Evolutionary conservation across 1,140 invertebrate genomes (phyloP).

Genomic region (Dinothrombium tinctorium): DNA sequence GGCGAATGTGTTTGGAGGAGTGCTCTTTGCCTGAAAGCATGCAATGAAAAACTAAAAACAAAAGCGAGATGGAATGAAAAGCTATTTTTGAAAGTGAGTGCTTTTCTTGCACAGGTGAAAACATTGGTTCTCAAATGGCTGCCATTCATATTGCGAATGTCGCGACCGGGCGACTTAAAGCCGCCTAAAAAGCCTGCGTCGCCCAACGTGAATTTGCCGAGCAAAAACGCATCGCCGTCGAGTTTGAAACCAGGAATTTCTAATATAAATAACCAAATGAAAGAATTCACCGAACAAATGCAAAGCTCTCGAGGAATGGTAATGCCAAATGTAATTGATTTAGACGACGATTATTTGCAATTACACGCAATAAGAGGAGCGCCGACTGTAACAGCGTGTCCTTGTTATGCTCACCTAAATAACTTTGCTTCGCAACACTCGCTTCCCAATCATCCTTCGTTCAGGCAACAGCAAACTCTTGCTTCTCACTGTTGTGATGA

Average conservation of each 20-base stretch:
- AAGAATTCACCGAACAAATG: not conserved
- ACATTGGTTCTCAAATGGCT: conserved; percentile 83
- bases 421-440: conserved; percentile 12
- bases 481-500: not conserved
- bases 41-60: too few relatives aligned
- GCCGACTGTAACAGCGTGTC: not conserved
- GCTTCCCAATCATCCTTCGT: not conserved
- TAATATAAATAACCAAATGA: conserved; percentile 1
- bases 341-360: conserved; percentile 8
- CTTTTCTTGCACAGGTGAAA: too few relatives aligned
- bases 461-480: not conserved
- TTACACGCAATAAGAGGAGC: not conserved
- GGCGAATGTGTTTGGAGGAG: too few relatives aligned
- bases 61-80: too few relatives aligned
- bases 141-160: conserved; percentile 82
- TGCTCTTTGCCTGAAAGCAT: too few relatives aligned
- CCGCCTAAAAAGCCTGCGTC: conserved; percentile 3
- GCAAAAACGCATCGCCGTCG: not conserved
- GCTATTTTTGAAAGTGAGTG: too few relatives aligned
- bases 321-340: not conserved
- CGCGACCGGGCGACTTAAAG: conserved; percentile 43
- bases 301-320: not conserved
- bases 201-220: not conserved
- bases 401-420: conserved; percentile 6
- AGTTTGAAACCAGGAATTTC: not conserved